Evolutionary conservation across 2,113 vertebrate species (phyloP).

Genomic region (Hemibagrus wyckioides): DNA sequence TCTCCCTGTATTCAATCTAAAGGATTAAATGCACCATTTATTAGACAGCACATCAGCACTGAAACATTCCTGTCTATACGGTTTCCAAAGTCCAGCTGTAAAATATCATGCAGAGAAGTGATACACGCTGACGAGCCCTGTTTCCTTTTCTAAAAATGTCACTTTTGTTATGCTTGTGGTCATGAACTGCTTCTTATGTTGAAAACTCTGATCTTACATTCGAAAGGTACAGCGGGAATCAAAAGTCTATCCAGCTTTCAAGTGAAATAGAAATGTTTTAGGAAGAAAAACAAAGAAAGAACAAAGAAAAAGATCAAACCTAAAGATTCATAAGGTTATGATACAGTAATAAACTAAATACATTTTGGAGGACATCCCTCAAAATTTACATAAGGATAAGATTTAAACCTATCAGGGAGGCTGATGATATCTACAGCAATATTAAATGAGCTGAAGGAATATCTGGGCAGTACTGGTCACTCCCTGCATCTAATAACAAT

Average conservation of each 20-base stretch:
- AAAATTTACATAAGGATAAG: not conserved
- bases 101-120: not conserved
- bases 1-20: not conserved
- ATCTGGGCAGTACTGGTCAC: not conserved
- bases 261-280: too few relatives aligned
- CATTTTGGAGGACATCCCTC: not conserved
- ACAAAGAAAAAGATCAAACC: too few relatives aligned
- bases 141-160: not conserved
- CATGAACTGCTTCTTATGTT: not conserved
- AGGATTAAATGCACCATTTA: not conserved
- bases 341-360: not conserved
- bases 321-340: not conserved
- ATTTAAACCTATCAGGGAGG: too few relatives aligned
- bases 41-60: too few relatives aligned
- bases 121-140: not conserved
- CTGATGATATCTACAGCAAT: not conserved
- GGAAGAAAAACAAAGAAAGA: too few relatives aligned
- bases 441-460: not conserved
- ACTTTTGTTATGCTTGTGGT: not conserved
- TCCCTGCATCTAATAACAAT: not conserved
- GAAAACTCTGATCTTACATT: too few relatives aligned
- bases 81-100: not conserved
- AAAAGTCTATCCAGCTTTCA: too few relatives aligned
- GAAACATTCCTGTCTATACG: not conserved
- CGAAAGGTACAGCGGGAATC: too few relatives aligned